Base-by-base conservation (phyloP, 2,888 invertebrate genomes). In the Catocala nupta region DNA sequence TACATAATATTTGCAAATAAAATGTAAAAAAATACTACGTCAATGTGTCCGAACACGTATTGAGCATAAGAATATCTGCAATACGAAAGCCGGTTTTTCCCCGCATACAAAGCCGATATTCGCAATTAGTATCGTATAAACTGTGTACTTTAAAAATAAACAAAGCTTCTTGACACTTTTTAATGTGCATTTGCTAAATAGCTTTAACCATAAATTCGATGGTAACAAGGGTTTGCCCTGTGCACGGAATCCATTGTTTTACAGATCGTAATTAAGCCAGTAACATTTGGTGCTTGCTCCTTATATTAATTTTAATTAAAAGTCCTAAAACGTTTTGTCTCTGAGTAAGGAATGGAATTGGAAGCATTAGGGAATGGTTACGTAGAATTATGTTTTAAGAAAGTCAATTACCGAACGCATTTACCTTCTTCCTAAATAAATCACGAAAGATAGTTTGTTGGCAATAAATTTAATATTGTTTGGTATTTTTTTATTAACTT, bases 191-290 rank as follows among this genome's bases (percentile, higher is more conserved):
- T 66, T 77, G 68, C 60, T 69, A 72, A 65, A 77, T 75, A 75
- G 73, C 70, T 64, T 58, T n/a, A 60, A 71, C 62, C 57, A 79
- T 78, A 80, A 83, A 84, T 81, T 75, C 62, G 59, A 75, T 68
- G 61, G 77, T 71, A 79, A 80, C 76, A 81, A 75, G 77, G 82
- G 82, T 78, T 79, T 77, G 55, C 60, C 11, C 71, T 65, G 65
- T 66, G 65, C 68, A 68, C 69, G 59, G 59, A 65, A 73, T 62
- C 65, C 74, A 65, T 68, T 70, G 67, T 69, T 62, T 66, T 65
- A 59, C 79, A 72, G 71, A 74, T 79, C 73, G 71, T 71, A 76
- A 80, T 75, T 79, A 77, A 71, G 71, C 70, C 77, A 71, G 74
- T 69, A 78, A 76, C 71, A 76, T 78, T 77, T 71, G 73, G 73